Conservation (phyloP, 2,797 vertebrate species). For the Sebastes ruberrimus region DNA sequence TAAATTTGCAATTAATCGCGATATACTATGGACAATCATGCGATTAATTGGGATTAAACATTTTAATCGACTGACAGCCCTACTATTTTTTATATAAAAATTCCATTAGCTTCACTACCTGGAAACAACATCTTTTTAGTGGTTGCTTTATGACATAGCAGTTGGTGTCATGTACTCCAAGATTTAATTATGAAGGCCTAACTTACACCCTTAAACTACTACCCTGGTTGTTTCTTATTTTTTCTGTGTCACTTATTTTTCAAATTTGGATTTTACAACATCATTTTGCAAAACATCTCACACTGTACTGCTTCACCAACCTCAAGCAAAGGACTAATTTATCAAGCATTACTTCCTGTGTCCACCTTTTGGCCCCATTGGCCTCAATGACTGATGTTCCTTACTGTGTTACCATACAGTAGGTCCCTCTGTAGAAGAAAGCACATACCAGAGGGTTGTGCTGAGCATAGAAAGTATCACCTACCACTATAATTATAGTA, state of each 20-base stretch:
- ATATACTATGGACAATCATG: too few relatives aligned
- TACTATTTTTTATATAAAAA: too few relatives aligned
- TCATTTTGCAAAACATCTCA: not conserved
- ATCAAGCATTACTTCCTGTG: not conserved
- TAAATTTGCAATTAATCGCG: accelerated
- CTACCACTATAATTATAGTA: not conserved
- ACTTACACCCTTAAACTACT: not conserved
- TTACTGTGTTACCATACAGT: not conserved
- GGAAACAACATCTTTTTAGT: not conserved
- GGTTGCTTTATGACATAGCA: not conserved
- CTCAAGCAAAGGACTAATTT: accelerated
- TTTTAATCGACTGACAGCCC: too few relatives aligned
- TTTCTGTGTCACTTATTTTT: not conserved
- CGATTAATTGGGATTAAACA: too few relatives aligned
- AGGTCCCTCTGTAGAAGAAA: not conserved
- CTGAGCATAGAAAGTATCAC: not conserved
- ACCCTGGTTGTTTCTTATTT: not conserved
- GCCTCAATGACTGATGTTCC: not conserved
- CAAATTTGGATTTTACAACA: not conserved
- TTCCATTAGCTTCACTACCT: not conserved
- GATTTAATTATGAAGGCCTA: not conserved
- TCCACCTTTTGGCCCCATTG: not conserved
- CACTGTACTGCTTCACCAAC: not conserved
- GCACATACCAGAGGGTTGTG: not conserved
- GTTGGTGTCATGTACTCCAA: not conserved